Conservation (phyloP, 2,797 vertebrate species). For the Chelidonichthys spinosus region DNA sequence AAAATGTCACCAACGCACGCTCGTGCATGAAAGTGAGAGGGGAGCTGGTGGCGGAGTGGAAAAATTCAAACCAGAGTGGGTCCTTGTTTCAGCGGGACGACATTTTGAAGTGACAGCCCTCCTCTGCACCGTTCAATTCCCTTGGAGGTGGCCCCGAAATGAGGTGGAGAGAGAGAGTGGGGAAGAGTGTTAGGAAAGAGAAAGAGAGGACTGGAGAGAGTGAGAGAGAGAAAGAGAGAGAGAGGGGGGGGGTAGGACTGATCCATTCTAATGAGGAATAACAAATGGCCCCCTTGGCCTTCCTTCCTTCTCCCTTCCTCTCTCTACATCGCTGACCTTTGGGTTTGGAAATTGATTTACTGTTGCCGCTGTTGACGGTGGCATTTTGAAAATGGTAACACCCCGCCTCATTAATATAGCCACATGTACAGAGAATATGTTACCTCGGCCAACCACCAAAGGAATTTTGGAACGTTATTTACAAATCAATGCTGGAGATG, state of each 20-base stretch:
- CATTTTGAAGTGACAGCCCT: slow-evolving; percentile 81
- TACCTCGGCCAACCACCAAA: slow-evolving; percentile 65
- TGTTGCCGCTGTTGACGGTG: slow-evolving; percentile 84
- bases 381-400: slow-evolving; percentile 88
- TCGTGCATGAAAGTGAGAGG: slow-evolving; percentile 28
- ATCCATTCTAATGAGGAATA: slow-evolving; percentile 86
- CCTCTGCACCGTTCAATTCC: slow-evolving; percentile 73
- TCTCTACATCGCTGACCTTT: slow-evolving; percentile 85
- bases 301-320: slow-evolving; percentile 61
- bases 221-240: slow-evolving; percentile 46
- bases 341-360: slow-evolving; percentile 87
- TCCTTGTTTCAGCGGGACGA: slow-evolving; percentile 76
- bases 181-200: slow-evolving; percentile 31
- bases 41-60: slow-evolving; percentile 43
- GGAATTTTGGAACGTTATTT: slow-evolving; percentile 68
- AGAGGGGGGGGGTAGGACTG: slow-evolving; percentile 62
- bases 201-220: slow-evolving; percentile 51
- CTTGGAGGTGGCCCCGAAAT: slow-evolving; percentile 61
- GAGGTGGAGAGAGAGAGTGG: slow-evolving; percentile 43
- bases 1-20: slow-evolving; percentile 15
- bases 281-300: slow-evolving; percentile 79
- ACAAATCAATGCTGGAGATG: slow-evolving; percentile 69
- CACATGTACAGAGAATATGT: slow-evolving; percentile 77
- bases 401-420: slow-evolving; percentile 84
- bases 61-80: slow-evolving; percentile 66